Evolutionary conservation across 2,888 invertebrate genomes (phyloP), one percentile per base, ranked within the genome.

Genomic region (Acronicta alni): DNA sequence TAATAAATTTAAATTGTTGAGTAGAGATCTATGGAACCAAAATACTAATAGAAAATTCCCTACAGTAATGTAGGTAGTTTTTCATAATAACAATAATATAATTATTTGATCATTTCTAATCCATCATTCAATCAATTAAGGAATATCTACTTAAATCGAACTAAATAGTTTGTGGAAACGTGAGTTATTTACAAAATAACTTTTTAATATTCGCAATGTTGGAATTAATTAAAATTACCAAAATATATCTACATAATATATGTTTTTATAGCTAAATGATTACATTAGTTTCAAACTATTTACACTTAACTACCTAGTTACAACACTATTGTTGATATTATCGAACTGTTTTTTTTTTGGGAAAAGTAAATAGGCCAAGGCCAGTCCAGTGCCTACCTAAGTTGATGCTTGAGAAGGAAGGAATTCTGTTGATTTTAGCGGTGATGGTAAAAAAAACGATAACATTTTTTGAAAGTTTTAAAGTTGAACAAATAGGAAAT

Each of bases 111-210:
- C n/a, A n/a, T n/a, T n/a, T n/a, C n/a, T n/a, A n/a, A 15, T 15
- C 23, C 3, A 9, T 9, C 6, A 14, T 4, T 45, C 26, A 10
- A 15, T 17, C 12, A 43, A 9, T 12, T 15, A 32, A 32, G 20
- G 14, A 47, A n/a, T 7, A 4, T 2, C 1, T 30, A 39, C 15
- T 30, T 38, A 45, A 17, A 20, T 20, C n/a, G 39, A 53, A 64
- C 0, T 18, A 45, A 49, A 39, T 15, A 15, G n/a, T 30, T 49
- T 37, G 12, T 38, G 17, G 39, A 57, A 57, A 72, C 52, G 37
- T 23, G 54, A 65, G 59, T 64, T 72, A 67, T 74, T 72, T 75
- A 74, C 73, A 75, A 75, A 75, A 72, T 55, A 72, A 65, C 71
- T 67, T 61, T 17, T 57, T 41, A 32, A 39, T 42, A 64, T 70